Evolutionary conservation across 2,113 vertebrate genomes (phyloP).

Genomic region (Eulemur macaco): DNA sequence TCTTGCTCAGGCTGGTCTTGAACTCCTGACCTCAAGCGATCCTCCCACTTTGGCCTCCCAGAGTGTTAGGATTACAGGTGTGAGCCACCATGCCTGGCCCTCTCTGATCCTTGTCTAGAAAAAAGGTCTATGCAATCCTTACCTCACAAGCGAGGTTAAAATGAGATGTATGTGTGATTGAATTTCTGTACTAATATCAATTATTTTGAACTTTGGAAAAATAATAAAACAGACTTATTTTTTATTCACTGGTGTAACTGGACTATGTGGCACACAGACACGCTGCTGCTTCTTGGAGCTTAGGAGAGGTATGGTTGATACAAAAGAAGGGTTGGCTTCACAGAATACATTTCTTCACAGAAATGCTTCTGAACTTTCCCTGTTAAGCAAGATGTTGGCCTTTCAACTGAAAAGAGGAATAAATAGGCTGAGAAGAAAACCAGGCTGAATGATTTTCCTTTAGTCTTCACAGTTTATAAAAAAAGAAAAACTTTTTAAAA

Average conservation of each 20-base stretch:
- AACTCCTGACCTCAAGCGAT: too few species aligned
- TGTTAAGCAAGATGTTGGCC: too few species aligned
- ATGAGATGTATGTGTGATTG: not conserved
- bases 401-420: not conserved
- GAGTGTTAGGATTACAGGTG: too few species aligned
- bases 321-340: not conserved
- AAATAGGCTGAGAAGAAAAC: not conserved
- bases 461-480: not conserved
- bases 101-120: not conserved
- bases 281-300: not conserved
- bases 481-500: too few species aligned
- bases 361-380: too few species aligned
- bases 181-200: not conserved
- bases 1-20: too few species aligned
- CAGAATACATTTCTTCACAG: not conserved
- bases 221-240: not conserved
- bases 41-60: too few species aligned
- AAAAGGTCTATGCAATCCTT: not conserved
- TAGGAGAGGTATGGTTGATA: not conserved
- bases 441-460: not conserved
- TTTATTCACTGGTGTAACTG: not conserved
- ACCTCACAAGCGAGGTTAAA: not conserved
- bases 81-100: too few species aligned
- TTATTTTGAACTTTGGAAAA: constrained; percentile 40
- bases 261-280: not conserved